These are phyloP conservation scores for Agriopis marginaria DNA, from an alignment of 2,888 invertebrate genomes.

Conservation along the genomic window DNA sequence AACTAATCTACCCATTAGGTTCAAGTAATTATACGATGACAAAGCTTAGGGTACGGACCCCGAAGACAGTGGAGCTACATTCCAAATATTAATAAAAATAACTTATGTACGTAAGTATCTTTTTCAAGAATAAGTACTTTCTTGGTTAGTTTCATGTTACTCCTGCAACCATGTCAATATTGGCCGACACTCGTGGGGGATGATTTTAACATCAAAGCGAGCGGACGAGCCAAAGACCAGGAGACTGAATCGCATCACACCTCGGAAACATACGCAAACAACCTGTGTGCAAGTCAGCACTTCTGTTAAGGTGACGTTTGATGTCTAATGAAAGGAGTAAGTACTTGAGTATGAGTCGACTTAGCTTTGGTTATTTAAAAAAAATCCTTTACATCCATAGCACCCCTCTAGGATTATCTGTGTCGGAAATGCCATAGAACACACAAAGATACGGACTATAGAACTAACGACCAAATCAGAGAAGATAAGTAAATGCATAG, in stretches of 20 bases:
- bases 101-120: too few relatives aligned
- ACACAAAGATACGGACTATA: too few relatives aligned
- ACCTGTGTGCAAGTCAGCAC: slow-evolving; percentile 30
- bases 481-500: too few relatives aligned
- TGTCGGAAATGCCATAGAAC: too few relatives aligned
- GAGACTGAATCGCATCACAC: slow-evolving; percentile 60
- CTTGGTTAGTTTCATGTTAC: slow-evolving; percentile 34
- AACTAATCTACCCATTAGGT: too few relatives aligned
- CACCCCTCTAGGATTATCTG: too few relatives aligned
- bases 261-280: slow-evolving; percentile 54
- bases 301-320: slow-evolving; percentile 34
- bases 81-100: too few relatives aligned
- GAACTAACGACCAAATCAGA: too few relatives aligned
- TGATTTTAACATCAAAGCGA: slow-evolving; percentile 83
- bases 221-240: slow-evolving; percentile 59
- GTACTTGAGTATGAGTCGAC: slow-evolving; percentile 28
- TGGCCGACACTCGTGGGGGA: slow-evolving; percentile 67
- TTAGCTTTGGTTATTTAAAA: neutral
- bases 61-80: too few relatives aligned
- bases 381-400: too few relatives aligned
- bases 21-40: too few relatives aligned
- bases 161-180: slow-evolving; percentile 71
- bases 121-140: slow-evolving; percentile 37
- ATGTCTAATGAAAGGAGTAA: slow-evolving; percentile 46
- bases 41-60: too few relatives aligned